phyloP scores from a whole-genome alignment of 2,797 vertebrate species.

The Pseudochromis fuscus region DNA sequence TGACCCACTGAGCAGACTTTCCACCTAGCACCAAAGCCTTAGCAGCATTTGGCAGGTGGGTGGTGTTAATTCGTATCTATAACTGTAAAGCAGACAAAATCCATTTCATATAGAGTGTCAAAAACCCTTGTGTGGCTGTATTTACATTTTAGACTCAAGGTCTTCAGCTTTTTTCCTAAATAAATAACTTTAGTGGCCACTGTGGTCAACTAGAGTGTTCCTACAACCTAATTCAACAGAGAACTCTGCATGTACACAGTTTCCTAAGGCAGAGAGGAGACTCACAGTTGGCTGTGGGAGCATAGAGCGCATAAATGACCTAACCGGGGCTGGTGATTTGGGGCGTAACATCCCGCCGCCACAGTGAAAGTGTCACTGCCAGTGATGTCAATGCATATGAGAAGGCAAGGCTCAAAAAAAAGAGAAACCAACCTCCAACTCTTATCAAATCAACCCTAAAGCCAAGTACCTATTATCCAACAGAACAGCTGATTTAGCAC shows the following conservation, averaged over 20 bases:
- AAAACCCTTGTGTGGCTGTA: conserved; percentile 2
- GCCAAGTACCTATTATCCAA: conserved; percentile 7
- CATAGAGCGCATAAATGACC: conserved; percentile 12
- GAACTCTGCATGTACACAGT: neutral
- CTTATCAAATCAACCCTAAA: neutral
- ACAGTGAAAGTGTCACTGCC: conserved; percentile 4
- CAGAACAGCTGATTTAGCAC: conserved; percentile 24
- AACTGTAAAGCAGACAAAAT: conserved; percentile 24
- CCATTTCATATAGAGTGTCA: conserved; percentile 1
- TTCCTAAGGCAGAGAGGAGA: neutral
- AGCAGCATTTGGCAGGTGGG: conserved; percentile 67
- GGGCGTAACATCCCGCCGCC: conserved; percentile 3
- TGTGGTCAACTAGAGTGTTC: neutral
- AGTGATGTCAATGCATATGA: conserved; percentile 5
- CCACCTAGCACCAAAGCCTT: conserved; percentile 10
- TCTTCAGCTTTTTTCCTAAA: neutral
- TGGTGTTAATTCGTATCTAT: conserved; percentile 47
- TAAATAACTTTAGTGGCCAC: neutral
- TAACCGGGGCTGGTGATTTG: conserved; percentile 17
- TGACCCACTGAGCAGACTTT: conserved; percentile 8
- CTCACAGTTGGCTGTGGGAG: neutral
- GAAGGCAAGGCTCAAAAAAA: conserved; percentile 4
- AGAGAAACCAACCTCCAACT: conserved; percentile 4
- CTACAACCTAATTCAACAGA: neutral
- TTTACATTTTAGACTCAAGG: conserved; percentile 16